Base-by-base conservation (phyloP, 2,797 vertebrate species). In the Nyctibius grandis region DNA sequence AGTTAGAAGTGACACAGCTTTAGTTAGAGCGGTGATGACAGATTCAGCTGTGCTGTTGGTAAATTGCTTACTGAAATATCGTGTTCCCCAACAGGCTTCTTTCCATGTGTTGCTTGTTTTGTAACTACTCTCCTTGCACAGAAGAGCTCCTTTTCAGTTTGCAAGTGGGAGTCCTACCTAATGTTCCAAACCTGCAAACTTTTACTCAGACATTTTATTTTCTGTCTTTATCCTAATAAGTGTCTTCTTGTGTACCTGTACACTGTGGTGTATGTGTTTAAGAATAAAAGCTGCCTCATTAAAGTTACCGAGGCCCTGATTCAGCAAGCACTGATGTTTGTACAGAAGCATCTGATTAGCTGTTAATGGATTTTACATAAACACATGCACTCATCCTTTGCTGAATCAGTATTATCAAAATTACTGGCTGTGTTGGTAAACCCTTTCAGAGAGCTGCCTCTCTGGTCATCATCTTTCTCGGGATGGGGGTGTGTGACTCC, bases 31-130 rank as follows among this genome's bases (percentile, higher is more conserved):
- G 1, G 56, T 54, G 75, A 75, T 95, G 89, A 89, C 69, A 86
- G 88, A 72, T 91, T 95, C 78, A 73, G 60, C 89, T 90, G 72
- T 88, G 82, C 75, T 87, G 79, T 82, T 95, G 65, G 90, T 94
- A 91, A 77, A 95, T 88, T 88, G 81, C 75, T 92, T 63, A 77
- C 73, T 92, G 63, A 63, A 93, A 51, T 86, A 63, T 44, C 28
- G 6, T 90, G 64, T 91, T 95, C 60, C 64, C 73, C 68, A 74
- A 47, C 18, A 78, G 60, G 38, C 60, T 93, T 92, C 50, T 81
- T 72, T 75, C 61, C 17, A 23, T 44, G 63, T 74, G n/a, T 85
- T 80, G 33, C 74, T 63, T 72, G 15, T 38, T 95, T 91, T 82
- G 82, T 60, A 88, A 77, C 17, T 19, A 6, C 38, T 64, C 28